These are phyloP conservation scores for Alethe diademata DNA, from an alignment of 2,113 vertebrate species.

Conservation along the genomic window DNA sequence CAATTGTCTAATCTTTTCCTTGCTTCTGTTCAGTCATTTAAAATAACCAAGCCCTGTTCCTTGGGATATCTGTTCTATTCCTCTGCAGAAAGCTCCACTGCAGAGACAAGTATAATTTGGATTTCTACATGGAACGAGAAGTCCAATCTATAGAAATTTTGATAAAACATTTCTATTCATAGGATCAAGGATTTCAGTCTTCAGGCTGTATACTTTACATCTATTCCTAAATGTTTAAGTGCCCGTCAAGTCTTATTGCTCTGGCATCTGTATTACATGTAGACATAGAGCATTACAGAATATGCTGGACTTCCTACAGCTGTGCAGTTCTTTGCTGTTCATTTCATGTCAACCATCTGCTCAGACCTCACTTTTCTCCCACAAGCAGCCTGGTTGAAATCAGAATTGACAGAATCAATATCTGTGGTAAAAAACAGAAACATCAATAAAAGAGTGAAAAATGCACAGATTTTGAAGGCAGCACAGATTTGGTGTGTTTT, in stretches of 20 bases:
- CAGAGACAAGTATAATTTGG: background rate
- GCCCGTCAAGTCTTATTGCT: background rate
- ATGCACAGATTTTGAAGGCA: background rate
- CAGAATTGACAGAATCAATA: background rate
- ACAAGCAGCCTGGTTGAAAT: background rate
- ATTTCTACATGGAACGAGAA: background rate
- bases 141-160: background rate
- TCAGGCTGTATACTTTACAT: background rate
- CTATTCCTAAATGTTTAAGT: background rate
- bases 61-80: background rate
- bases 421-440: background rate
- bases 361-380: background rate
- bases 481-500: background rate
- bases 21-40: background rate
- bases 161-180: background rate
- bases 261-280: background rate
- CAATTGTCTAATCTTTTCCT: background rate
- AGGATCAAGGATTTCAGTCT: background rate
- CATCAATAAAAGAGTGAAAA: background rate
- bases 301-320: background rate
- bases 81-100: background rate
- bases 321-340: background rate
- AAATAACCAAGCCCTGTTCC: background rate
- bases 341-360: background rate
- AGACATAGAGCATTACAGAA: background rate